Conservation (phyloP, 2,113 vertebrate species). For the Orycteropus afer region DNA sequence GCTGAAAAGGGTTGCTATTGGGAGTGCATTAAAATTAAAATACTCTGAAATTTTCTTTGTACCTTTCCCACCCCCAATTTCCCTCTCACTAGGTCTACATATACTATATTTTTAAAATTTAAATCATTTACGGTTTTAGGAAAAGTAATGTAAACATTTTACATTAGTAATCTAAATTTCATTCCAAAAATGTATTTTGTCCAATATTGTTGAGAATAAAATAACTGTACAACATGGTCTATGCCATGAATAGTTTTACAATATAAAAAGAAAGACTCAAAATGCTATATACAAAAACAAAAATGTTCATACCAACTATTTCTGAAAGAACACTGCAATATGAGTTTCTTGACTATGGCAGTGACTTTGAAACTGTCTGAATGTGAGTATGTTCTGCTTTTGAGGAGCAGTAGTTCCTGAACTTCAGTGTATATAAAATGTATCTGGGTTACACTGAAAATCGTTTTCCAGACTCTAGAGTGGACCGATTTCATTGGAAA, state of each 20-base stretch:
- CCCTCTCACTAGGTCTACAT: neutral
- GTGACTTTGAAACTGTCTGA: neutral
- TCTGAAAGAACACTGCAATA: neutral
- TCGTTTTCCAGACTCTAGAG: neutral
- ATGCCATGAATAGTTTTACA: neutral
- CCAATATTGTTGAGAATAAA: neutral
- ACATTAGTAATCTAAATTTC: neutral
- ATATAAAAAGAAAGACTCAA: neutral
- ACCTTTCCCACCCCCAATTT: neutral
- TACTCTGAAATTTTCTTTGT: neutral
- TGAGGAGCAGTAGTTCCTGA: neutral
- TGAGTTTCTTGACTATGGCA: neutral
- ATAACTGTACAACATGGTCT: neutral
- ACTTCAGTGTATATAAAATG: neutral
- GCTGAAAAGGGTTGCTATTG: neutral
- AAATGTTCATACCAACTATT: neutral
- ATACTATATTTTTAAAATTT: neutral
- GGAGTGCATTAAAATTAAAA: neutral
- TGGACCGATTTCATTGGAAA: neutral
- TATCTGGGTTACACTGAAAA: neutral
- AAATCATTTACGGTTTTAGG: neutral
- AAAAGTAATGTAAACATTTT: conserved; percentile 22
- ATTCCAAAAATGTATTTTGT: neutral
- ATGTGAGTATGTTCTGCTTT: neutral
- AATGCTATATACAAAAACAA: neutral